phyloP scores from a whole-genome alignment of 2,113 vertebrate species.

The Istiophorus platypterus region DNA sequence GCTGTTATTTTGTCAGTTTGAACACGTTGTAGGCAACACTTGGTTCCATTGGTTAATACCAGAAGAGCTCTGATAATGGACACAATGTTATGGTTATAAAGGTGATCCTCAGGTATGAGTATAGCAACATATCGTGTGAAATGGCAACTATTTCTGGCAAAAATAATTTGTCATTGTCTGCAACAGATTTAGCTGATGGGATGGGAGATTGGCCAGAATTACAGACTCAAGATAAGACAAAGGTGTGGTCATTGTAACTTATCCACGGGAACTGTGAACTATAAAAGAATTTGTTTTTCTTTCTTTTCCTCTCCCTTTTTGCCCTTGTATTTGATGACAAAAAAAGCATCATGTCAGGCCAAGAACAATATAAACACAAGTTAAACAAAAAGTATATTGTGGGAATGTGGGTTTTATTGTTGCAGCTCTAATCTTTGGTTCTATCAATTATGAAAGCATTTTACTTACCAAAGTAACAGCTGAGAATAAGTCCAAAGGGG shows the following conservation, averaged over 20 bases:
- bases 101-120: background rate
- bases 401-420: background rate
- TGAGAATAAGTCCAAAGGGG: background rate
- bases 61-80: background rate
- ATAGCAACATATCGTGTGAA: conserved; percentile 16
- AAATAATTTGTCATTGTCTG: conserved; percentile 24
- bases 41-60: background rate
- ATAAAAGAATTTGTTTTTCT: background rate
- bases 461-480: background rate
- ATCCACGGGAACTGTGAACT: background rate
- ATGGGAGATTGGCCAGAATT: conserved; percentile 12
- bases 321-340: background rate
- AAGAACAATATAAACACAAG: background rate
- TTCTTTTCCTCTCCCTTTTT: too few relatives aligned
- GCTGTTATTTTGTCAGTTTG: background rate
- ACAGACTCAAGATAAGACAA: conserved; percentile 23
- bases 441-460: background rate
- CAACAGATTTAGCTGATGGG: conserved; percentile 41
- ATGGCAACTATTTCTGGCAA: conserved; percentile 30
- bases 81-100: background rate
- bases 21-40: background rate
- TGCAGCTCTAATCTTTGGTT: background rate
- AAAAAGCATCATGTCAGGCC: background rate
- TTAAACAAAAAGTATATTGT: background rate
- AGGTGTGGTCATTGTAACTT: conserved; percentile 21